Percentiles rank a stretch among this genome's conserved stretches.
Conservation (phyloP, 2,888 invertebrate genomes). For the Subacronicta megacephala region DNA sequence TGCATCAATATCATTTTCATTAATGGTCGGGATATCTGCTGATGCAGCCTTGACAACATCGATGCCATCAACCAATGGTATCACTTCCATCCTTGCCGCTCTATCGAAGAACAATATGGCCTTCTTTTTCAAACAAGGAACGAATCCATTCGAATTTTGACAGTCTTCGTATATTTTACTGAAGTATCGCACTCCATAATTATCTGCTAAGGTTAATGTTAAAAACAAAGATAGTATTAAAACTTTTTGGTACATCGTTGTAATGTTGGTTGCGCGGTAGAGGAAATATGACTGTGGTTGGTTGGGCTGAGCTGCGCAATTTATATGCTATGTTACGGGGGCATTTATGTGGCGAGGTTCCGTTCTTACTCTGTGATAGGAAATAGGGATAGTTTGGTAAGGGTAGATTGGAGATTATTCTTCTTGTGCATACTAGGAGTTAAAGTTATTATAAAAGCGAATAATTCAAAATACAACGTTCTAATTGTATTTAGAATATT, state of each 20-base stretch:
- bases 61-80: slow-evolving; percentile 90
- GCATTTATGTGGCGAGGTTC: slow-evolving; percentile 36
- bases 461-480: too few species aligned
- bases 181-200: slow-evolving; percentile 91
- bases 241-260: slow-evolving; percentile 75
- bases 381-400: slow-evolving; percentile 7
- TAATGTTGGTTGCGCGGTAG: slow-evolving; percentile 74
- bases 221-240: slow-evolving; percentile 66
- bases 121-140: slow-evolving; percentile 94
- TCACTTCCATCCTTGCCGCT: slow-evolving; percentile 92
- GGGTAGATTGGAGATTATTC: neutral
- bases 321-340: slow-evolving; percentile 75
- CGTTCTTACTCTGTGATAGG: slow-evolving; percentile 17
- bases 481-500: too few species aligned
- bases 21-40: slow-evolving; percentile 82
- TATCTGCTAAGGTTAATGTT: slow-evolving; percentile 63
- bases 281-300: slow-evolving; percentile 88
- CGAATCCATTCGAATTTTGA: slow-evolving; percentile 91
- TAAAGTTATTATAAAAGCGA: neutral
- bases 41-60: slow-evolving; percentile 90
- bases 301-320: slow-evolving; percentile 66
- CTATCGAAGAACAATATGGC: slow-evolving; percentile 94
- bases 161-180: slow-evolving; percentile 95
- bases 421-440: neutral
- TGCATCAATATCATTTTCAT: slow-evolving; percentile 92